Percentiles rank a stretch among this genome's conserved stretches.
Evolutionary conservation across 1,140 invertebrate genomes (phyloP).

Genomic region (Dreissena rostriformis): DNA sequence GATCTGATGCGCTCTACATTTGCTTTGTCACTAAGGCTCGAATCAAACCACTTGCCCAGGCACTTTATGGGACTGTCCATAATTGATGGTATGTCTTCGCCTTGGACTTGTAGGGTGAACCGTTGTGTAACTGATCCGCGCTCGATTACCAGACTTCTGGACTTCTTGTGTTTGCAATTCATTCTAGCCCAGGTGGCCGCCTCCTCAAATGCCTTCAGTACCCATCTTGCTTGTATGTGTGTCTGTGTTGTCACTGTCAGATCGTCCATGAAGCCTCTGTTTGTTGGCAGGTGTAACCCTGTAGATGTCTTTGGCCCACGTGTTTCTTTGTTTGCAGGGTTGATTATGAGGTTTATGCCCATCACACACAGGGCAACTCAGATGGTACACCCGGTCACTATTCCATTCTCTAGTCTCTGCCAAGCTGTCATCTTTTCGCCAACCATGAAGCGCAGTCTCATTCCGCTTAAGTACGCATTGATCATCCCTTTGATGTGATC

Average conservation of each 20-base stretch:
- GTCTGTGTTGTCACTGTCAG: slow-evolving; percentile 8
- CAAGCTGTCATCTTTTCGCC: neutral
- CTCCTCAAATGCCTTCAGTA: slow-evolving; percentile 1
- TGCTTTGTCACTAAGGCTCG: neutral
- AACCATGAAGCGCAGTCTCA: neutral
- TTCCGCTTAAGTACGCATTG: neutral
- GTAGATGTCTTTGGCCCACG: neutral
- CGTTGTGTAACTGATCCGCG: neutral
- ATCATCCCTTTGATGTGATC: too few relatives aligned
- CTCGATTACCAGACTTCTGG: neutral
- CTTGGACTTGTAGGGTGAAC: slow-evolving; percentile 11
- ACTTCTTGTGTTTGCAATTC: neutral
- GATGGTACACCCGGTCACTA: neutral
- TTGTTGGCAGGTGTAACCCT: neutral
- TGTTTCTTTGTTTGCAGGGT: neutral
- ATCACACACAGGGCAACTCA: neutral
- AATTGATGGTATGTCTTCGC: slow-evolving; percentile 7
- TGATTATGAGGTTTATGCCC: slow-evolving; percentile 10
- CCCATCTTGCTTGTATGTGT: slow-evolving; percentile 13
- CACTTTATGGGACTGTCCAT: too few relatives aligned
- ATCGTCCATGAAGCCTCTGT: slow-evolving; percentile 17
- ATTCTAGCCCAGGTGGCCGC: neutral
- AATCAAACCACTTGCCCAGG: too few relatives aligned
- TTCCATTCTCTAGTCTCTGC: neutral
- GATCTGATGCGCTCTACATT: neutral